Percentiles rank a stretch among this genome's conserved stretches.
phyloP scores from a whole-genome alignment of 1,140 invertebrate genomes.

The Caerostris extrusa region DNA sequence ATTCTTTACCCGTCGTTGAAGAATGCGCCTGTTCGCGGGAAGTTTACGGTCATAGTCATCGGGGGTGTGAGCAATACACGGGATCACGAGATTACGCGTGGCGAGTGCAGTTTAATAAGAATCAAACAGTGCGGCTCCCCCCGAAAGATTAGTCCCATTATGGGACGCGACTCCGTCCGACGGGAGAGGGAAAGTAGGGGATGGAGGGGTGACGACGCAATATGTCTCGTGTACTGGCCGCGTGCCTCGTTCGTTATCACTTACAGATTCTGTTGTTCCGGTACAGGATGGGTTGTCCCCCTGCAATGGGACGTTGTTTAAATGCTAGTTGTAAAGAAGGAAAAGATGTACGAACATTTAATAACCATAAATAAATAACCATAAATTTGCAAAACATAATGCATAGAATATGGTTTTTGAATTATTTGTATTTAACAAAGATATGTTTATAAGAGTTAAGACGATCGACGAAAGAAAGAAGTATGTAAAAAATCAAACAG shows the following conservation, averaged over 20 bases:
- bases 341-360: no score
- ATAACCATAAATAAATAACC: no score
- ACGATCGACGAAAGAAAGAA: no score
- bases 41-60: background rate
- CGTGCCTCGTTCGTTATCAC: slow-evolving; percentile 4
- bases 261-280: background rate
- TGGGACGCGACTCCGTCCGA: background rate
- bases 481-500: no score
- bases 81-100: background rate
- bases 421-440: background rate
- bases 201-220: background rate
- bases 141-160: background rate
- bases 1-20: background rate
- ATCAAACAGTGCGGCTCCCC: slow-evolving; percentile 58
- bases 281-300: background rate
- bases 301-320: background rate
- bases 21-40: background rate
- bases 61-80: background rate
- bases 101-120: slow-evolving; percentile 7
- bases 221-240: slow-evolving; percentile 23
- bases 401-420: background rate
- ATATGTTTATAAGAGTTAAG: no score
- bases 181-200: background rate
- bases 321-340: background rate
- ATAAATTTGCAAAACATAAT: no score